Percentiles rank a stretch among this genome's conserved stretches.
These are phyloP conservation scores for Ophiothrix spiculata DNA, from an alignment of 35 echinoderm and acorn worm species.

Conservation along the genomic window DNA sequence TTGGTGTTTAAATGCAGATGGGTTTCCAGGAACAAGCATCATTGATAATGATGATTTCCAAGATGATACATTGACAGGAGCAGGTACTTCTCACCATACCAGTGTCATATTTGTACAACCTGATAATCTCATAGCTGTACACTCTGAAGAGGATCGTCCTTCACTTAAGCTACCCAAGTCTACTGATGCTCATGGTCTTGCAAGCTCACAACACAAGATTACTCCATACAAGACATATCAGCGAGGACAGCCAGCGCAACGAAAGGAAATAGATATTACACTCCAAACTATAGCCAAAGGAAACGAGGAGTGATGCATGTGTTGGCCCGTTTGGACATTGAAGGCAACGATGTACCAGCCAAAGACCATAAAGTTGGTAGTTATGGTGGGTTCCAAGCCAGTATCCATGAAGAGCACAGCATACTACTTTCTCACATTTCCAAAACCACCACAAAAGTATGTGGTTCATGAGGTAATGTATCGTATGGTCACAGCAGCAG, in stretches of 20 bases:
- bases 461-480: conserved; percentile 27
- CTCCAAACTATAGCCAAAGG: conserved; percentile 22
- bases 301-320: conserved; percentile 12
- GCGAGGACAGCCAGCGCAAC: not conserved
- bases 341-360: not conserved
- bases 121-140: not conserved
- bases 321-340: conserved; percentile 12
- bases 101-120: not conserved
- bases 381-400: not conserved
- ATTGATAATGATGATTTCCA: conserved; percentile 55
- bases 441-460: not conserved
- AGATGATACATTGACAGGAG: conserved; percentile 35
- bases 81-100: not conserved
- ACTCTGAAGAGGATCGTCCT: conserved; percentile 16
- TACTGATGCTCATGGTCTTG: not conserved
- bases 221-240: not conserved
- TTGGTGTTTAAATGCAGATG: too few species aligned
- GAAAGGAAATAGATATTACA: not conserved
- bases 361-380: conserved; percentile 1
- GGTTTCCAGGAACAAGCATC: conserved; percentile 14
- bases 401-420: not conserved
- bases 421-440: not conserved
- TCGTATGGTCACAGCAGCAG: not conserved
- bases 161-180: not conserved
- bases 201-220: not conserved